These are phyloP conservation scores for Tragulus kanchil DNA, from an alignment of 2,113 vertebrate genomes.

Conservation along the genomic window DNA sequence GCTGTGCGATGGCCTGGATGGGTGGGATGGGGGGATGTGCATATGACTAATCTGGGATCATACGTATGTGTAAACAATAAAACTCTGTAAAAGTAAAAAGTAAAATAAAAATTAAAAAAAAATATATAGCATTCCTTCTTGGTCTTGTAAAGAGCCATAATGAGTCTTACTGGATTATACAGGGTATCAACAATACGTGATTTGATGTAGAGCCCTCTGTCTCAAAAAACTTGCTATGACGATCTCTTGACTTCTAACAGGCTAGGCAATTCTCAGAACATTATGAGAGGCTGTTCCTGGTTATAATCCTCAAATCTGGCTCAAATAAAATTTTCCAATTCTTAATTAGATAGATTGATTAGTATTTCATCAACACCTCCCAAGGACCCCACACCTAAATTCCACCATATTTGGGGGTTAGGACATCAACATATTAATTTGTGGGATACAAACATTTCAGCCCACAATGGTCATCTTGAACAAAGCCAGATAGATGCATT, in stretches of 20 bases:
- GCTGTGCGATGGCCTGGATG: too few species aligned
- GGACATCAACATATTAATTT: background rate
- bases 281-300: background rate
- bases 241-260: background rate
- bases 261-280: background rate
- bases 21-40: too few species aligned
- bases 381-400: background rate
- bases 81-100: too few species aligned
- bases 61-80: too few species aligned
- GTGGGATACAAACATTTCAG: background rate
- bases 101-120: background rate
- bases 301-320: background rate
- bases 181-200: background rate
- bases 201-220: background rate
- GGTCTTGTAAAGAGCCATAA: background rate
- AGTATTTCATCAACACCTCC: background rate
- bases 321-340: background rate
- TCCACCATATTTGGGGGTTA: fast-evolving
- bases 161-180: background rate
- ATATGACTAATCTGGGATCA: too few species aligned
- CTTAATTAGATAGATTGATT: background rate
- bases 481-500: background rate
- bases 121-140: background rate
- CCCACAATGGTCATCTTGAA: too few species aligned
- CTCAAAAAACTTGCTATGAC: background rate